Base-by-base conservation (phyloP, 2,888 invertebrate species). In the Synergus laeviventris region DNA sequence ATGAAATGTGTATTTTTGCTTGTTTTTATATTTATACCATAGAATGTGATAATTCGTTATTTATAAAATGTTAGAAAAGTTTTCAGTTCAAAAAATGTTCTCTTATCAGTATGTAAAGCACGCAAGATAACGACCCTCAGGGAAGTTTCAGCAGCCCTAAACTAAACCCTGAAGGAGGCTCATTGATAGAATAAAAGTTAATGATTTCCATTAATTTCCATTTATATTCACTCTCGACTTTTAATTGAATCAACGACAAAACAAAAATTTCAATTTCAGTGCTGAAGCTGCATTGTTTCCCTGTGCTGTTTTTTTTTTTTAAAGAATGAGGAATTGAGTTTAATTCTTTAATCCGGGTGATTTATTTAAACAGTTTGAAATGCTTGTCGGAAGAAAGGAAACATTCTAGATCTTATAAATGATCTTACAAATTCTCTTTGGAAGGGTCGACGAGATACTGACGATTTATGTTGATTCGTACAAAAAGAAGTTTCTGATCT, bases 351-450 rank as follows among this genome's bases (percentile, higher is more conserved):
- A 49, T n/a, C n/a, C 21, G 16, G 42, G 24, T 8, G 66, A 66
- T 66, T 45, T 66, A 45, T 66, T 66, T 21, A 21, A 16, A 42
- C 24, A 49, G 66, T 66, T 66, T 39, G 45, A 66, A 39, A 66
- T 24, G 42, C 16, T 66, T 18, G 18, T n/a, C 9, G n/a, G 49
- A 54, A 66, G 45, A 42, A 24, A 8, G n/a, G 3, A 31, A 49
- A 1, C 36, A 49, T 31, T n/a, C n/a, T n/a, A n/a, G n/a, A n/a
- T 49, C 36, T 49, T 49, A 70, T 70, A 70, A 70, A 49, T 49
- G 49, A 70, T 70, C 70, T 70, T n/a, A 70, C 36, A 9, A 70
- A 31, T 49, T 16, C 70, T 31, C 31, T 31, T 49, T 49, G 2
- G 36, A 12, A 12, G 14, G 59, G 4, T 14, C 0, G 14, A 24